Evolutionary conservation across 1,140 invertebrate genomes (phyloP).

Genomic region (Agraylea sexmaculata): DNA sequence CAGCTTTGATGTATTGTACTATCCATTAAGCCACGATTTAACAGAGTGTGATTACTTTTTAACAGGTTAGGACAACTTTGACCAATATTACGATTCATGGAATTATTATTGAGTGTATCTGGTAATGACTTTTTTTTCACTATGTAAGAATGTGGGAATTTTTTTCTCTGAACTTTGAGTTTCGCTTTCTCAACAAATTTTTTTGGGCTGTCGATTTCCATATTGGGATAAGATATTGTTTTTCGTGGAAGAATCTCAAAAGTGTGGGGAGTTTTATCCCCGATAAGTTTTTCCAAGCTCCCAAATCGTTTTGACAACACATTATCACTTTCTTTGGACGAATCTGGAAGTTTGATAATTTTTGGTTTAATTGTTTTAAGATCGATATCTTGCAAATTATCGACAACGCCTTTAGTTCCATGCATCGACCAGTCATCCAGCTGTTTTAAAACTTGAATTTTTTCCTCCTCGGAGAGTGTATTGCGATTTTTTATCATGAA

Average conservation of each 20-base stretch:
- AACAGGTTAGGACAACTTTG: slow-evolving; percentile 31
- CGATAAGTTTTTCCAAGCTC: slow-evolving; percentile 24
- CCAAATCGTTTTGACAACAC: slow-evolving; percentile 31
- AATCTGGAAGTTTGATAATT: too few relatives aligned
- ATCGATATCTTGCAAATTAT: too few relatives aligned
- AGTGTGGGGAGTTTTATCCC: slow-evolving; percentile 16
- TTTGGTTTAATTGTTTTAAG: too few relatives aligned
- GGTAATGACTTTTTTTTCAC: slow-evolving; percentile 12
- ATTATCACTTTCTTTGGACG: too few relatives aligned
- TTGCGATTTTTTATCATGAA: slow-evolving; percentile 25
- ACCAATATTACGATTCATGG: slow-evolving; percentile 9
- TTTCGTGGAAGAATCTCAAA: slow-evolving; percentile 20
- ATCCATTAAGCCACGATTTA: slow-evolving; percentile 6
- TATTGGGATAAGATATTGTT: slow-evolving; percentile 19
- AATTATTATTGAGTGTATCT: slow-evolving; percentile 1
- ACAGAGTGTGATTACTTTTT: background rate
- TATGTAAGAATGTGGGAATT: slow-evolving; percentile 21
- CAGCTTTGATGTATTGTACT: slow-evolving; percentile 18
- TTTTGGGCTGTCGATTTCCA: slow-evolving; percentile 8
- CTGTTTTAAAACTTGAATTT: slow-evolving; percentile 43
- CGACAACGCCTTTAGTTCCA: slow-evolving; percentile 35
- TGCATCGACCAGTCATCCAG: slow-evolving; percentile 46
- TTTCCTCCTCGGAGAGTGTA: slow-evolving; percentile 37
- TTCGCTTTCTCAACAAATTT: slow-evolving; percentile 16
- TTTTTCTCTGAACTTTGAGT: slow-evolving; percentile 14